A percentile compares a stretch with the other conserved stretches of the same genome.
Evolutionary conservation across 92 coral and sea anemone species (phyloP).

Genomic region (Desmophyllum pertusum): DNA sequence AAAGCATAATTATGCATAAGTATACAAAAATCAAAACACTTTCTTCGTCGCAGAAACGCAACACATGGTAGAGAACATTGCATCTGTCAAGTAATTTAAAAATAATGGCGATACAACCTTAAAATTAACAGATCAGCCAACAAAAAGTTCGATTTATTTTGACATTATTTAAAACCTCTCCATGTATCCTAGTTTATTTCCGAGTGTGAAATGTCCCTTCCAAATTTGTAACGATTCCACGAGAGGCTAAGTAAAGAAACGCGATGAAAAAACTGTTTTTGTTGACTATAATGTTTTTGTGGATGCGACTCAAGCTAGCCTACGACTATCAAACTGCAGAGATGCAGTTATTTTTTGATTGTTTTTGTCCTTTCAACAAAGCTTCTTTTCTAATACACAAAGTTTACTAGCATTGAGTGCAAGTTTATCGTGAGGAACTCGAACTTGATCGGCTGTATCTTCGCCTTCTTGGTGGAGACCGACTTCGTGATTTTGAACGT

Average conservation of each 20-base stretch:
- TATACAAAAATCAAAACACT: neutral
- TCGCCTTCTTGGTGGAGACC: constrained; percentile 88
- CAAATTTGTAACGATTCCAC: neutral
- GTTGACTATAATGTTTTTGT: neutral
- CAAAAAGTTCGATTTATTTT: neutral
- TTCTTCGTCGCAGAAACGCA: too few relatives aligned
- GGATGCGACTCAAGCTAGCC: neutral
- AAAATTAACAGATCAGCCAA: neutral
- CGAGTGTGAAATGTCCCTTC: neutral
- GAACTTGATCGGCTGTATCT: constrained; percentile 89
- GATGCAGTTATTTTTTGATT: neutral
- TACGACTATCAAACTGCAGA: neutral
- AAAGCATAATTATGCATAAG: neutral
- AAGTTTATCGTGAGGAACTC: constrained; percentile 66
- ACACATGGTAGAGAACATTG: neutral
- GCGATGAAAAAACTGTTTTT: neutral
- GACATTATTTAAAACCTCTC: neutral
- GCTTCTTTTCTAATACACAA: neutral
- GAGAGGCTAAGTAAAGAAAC: neutral
- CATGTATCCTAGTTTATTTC: neutral
- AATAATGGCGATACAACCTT: neutral
- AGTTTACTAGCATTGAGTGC: neutral
- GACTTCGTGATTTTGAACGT: constrained; percentile 85
- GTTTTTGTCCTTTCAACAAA: neutral
- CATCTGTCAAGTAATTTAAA: neutral